Evolutionary conservation across 2,888 invertebrate genomes (phyloP), one percentile per base, ranked within the genome.

Genomic region (Hirudinaria manillensis): DNA sequence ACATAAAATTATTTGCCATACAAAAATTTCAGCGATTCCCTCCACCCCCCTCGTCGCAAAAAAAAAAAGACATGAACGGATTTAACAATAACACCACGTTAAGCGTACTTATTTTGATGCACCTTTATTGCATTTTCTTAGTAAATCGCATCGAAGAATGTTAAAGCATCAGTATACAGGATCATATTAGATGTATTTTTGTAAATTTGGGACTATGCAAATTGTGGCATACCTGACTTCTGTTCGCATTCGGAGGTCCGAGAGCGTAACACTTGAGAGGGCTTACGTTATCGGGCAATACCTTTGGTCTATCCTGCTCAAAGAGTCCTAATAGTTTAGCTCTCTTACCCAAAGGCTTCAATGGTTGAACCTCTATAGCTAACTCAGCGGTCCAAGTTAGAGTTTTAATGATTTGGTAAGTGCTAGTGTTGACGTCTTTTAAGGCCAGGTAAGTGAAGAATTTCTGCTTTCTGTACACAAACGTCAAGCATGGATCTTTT

Each of bases 361-460:
- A 78, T 0, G 85, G 85, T 75, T 85, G 81, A 4, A 85, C 82
- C 4, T 80, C 80, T 38, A 85, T 84, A 75, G 83, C 84, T 19
- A 85, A 78, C 70, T 83, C 80, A 83, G 83, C 83, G 72, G 80
- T 81, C 84, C 84, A 84, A 27, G 78, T 77, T 32, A 84, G 80
- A 3, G 83, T 82, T 77, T 83, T 82, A 38, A 85, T 79, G 61
- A 85, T 82, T 77, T 84, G 83, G 74, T 83, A 82, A 76, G 81
- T 81, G 75, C 82, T 81, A 3, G 79, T 78, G 2, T 80, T 81
- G 81, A 84, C 82, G 79, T 84, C 82, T 81, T 84, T 84, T 24
- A 82, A 83, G 7, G 84, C 84, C 36, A 85, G 81, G 83, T 83
- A 85, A 6, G 84, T 84, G 79, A 83, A 83, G 80, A 85, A 85